Conservation (phyloP, 2,888 invertebrate genomes). For the Choristoneura rosaceana region DNA sequence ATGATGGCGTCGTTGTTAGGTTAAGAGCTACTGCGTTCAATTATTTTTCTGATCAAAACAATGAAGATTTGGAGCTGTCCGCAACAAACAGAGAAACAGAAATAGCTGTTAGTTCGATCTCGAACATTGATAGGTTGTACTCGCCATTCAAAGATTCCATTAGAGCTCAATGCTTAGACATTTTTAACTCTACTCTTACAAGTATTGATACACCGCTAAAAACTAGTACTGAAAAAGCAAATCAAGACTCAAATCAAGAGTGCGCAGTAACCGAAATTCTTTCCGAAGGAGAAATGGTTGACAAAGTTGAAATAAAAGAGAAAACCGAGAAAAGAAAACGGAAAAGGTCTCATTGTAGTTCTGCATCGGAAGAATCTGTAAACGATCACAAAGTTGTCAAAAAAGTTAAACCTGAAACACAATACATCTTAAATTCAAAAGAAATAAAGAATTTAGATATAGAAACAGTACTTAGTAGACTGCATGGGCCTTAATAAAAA, state of each 20-base stretch:
- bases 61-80: conserved; percentile 50
- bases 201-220: conserved; percentile 80
- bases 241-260: conserved; percentile 52
- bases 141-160: conserved; percentile 72
- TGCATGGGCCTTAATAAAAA: conserved; percentile 71
- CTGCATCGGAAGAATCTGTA: conserved; percentile 60
- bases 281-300: conserved; percentile 65
- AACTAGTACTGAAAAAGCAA: conserved; percentile 55
- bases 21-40: conserved; percentile 67
- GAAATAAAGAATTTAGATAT: conserved; percentile 80
- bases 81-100: conserved; percentile 68
- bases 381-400: conserved; percentile 55
- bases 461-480: conserved; percentile 76
- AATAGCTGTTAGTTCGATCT: conserved; percentile 71
- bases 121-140: conserved; percentile 66
- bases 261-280: conserved; percentile 65
- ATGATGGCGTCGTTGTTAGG: conserved; percentile 69
- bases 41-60: conserved; percentile 59
- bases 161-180: conserved; percentile 68
- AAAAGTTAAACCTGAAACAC: conserved; percentile 67
- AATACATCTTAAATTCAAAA: conserved; percentile 67
- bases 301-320: conserved; percentile 48
- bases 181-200: conserved; percentile 79
- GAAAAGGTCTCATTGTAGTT: conserved; percentile 63
- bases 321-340: conserved; percentile 65